These are phyloP conservation scores for Drosophila siamana DNA, from an alignment of 2,888 invertebrate species.

Conservation along the genomic window DNA sequence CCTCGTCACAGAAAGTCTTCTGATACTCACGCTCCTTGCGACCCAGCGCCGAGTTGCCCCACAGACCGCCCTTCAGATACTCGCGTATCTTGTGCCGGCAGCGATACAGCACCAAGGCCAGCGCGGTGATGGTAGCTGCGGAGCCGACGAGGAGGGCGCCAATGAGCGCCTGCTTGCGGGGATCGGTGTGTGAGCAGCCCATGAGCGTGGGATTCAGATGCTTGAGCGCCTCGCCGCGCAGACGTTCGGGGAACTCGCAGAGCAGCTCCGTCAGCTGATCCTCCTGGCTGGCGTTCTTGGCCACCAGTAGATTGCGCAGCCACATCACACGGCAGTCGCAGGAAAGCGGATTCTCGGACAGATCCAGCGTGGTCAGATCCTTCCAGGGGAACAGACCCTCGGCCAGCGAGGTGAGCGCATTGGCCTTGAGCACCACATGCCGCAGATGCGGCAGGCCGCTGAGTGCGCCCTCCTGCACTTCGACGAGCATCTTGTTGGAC, in stretches of 20 bases:
- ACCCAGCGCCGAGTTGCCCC: constrained; percentile 85
- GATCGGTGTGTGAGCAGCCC: constrained; percentile 93
- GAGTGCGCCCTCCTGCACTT: constrained; percentile 93
- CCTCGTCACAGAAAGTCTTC: constrained; percentile 95
- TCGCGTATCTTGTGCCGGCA: constrained; percentile 93
- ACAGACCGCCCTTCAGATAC: constrained; percentile 89
- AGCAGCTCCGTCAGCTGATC: constrained; percentile 86
- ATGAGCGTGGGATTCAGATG: constrained; percentile 91
- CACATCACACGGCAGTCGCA: constrained; percentile 93
- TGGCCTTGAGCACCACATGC: constrained; percentile 91
- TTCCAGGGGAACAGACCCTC: constrained; percentile 93
- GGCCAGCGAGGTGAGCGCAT: constrained; percentile 90
- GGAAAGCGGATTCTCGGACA: constrained; percentile 92
- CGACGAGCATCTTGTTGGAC: constrained; percentile 91
- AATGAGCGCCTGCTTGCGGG: constrained; percentile 92
- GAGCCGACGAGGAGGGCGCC: constrained; percentile 91
- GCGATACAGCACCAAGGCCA: constrained; percentile 91
- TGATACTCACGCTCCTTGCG: constrained; percentile 95
- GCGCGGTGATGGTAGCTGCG: constrained; percentile 90
- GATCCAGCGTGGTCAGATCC: constrained; percentile 90
- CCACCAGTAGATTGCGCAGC: constrained; percentile 89
- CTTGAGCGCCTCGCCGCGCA: constrained; percentile 90
- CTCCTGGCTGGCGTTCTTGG: constrained; percentile 82
- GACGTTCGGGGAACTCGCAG: constrained; percentile 91
- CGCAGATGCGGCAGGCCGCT: constrained; percentile 92